Base-by-base conservation (phyloP, 1,140 invertebrate species). In the Schmidtea mediterranea region DNA sequence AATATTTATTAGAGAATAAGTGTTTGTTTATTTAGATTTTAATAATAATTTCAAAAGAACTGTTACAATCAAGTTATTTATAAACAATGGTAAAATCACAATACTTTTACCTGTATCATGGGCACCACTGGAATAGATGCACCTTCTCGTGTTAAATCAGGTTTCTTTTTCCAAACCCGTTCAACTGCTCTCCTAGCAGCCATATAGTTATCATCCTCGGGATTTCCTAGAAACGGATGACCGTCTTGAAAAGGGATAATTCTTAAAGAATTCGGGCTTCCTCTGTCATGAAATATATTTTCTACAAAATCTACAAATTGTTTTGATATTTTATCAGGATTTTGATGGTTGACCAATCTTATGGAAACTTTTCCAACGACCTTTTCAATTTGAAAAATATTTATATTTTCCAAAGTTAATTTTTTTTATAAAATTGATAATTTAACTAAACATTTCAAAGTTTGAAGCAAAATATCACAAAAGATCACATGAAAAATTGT, bases 311-410 rank as follows among this genome's bases (percentile, higher is more conserved):
- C 71, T 9, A 72, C 66, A 1, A 86, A 80, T 43, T 74, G 71
- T 54, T 79, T 66, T 48, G 75, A 74, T 24, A 84, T 73, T 55
- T 77, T 70, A 32, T 75, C 71, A 1, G 82, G 80, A 37, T 75
- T 73, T 71, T 89, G 83, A 60, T 90, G 71, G 1, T 87, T 86
- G 0, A 95, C 87, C 55, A 89, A 74, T 53, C 89, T 74, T 54
- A 94, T 78, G 0, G 84, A 92, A 62, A 95, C 94, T 65, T 95
- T 95, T 24, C 87, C 87, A 57, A 76, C 78, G 0, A 94, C 86
- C 66, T 86, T 89, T 6, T 6, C 10, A 32, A 32, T 6, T 32
- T n/a, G n/a, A n/a, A n/a, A n/a, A n/a, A n/a, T n/a, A n/a, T n/a
- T n/a, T n/a, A n/a, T n/a, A n/a, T n/a, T n/a, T n/a, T n/a, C n/a